Conservation (phyloP, 2,797 vertebrate genomes). For the Mionectes olivaceus region DNA sequence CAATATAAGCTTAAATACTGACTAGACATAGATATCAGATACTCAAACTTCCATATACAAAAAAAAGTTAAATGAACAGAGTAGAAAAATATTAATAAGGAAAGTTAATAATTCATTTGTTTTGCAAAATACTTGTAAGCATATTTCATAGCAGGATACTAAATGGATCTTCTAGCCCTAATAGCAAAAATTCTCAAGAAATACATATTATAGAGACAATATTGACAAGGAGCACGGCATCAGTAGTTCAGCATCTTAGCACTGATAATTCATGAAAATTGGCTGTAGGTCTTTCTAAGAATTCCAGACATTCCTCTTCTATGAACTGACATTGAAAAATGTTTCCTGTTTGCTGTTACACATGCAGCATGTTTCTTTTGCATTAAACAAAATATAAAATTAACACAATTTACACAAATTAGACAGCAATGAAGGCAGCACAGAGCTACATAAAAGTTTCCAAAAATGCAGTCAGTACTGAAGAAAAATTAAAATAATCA, state of each 20-base stretch:
- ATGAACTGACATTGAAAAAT: background rate
- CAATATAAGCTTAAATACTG: background rate
- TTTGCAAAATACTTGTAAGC: background rate
- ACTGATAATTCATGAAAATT: background rate
- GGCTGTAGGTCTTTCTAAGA: background rate
- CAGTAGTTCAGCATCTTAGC: background rate
- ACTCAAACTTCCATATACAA: background rate
- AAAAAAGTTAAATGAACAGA: background rate
- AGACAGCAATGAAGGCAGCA: background rate
- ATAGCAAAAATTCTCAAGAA: background rate
- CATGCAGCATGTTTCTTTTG: background rate
- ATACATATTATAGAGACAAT: background rate
- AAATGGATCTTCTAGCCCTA: background rate
- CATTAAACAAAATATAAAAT: background rate
- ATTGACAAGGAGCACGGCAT: background rate
- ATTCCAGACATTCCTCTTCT: background rate
- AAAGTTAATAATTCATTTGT: background rate
- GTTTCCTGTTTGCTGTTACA: background rate
- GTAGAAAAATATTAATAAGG: background rate
- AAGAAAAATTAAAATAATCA: background rate
- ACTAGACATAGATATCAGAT: background rate
- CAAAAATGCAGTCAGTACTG: background rate
- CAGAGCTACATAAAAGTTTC: background rate
- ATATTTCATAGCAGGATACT: background rate
- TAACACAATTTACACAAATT: background rate